Base-by-base conservation (phyloP, 2,797 vertebrate genomes). In the Poeciliopsis gracilis region DNA sequence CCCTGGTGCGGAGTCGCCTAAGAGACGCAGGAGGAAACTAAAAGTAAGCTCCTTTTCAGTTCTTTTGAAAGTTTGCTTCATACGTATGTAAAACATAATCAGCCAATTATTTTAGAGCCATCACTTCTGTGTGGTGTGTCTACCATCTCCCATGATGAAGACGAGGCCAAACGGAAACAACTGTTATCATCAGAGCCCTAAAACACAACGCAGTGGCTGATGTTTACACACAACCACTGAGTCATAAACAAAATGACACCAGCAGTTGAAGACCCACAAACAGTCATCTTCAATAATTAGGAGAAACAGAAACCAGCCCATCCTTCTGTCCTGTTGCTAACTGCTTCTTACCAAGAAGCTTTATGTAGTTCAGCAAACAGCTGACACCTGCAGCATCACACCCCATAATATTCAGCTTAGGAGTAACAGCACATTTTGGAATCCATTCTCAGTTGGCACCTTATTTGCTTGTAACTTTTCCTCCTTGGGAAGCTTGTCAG, bases 1-100 rank as follows among this genome's bases (percentile, higher is more conserved):
- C 98, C 98, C 0, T 98, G 98, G 81, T 98, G 98, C 0, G 98
- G 98, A 0, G 98, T 99, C 30, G 98, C 98, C 98, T 99, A 70
- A 15, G 25, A 72, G 78, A 84, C 63, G 10, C 30, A 53, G 49
- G 18, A 80, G n/a, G 18, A 78, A 67, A 66, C 61, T 13, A 69
- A 13, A 79, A 16, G 2, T 2, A 63, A 7, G n/a, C 23, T 23
- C 9, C 36, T 38, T 36, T 36, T 63, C 20, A 66, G 20, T 66
- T 66, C 33, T 23, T 63, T 63, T 28, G 1, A 59, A 59, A 66
- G 16, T 38, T 67, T 67, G 63, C 36, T 25, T 67, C 10, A 23
- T 43, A 67, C 4, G 25, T 11, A 51, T 46, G 13, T 5, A 51
- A 51, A 51, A 41, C 11, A 33, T 33, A 61, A 15, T 7, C 28